Evolutionary conservation across 2,888 invertebrate species (phyloP).

Genomic region (Nemotelus pantherinus): DNA sequence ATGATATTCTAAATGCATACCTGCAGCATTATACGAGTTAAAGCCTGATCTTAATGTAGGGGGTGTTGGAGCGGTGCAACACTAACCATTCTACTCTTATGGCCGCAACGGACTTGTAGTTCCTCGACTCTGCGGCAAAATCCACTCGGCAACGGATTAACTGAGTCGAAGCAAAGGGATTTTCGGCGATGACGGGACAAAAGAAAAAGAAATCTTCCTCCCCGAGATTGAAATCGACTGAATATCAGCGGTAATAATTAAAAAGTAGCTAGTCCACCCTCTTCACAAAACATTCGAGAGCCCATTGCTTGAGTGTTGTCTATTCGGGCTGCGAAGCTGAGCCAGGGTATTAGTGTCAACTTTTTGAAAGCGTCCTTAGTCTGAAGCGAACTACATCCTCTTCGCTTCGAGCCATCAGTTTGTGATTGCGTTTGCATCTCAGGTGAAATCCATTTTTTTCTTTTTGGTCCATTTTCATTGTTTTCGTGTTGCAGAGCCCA

Average conservation of each 20-base stretch:
- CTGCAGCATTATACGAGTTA: background rate
- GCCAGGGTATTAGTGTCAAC: slow-evolving; percentile 25
- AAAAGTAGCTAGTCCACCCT: slow-evolving; percentile 25
- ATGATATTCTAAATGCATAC: slow-evolving; percentile 16
- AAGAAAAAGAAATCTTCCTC: background rate
- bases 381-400: background rate
- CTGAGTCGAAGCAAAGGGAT: background rate
- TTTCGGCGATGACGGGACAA: background rate
- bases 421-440: slow-evolving; percentile 14
- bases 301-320: background rate
- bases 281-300: background rate
- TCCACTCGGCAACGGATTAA: slow-evolving; percentile 12
- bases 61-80: background rate
- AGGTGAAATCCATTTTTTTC: slow-evolving; percentile 19
- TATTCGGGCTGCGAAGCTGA: background rate
- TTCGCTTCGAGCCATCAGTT: background rate
- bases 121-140: slow-evolving; percentile 3
- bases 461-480: slow-evolving; percentile 17
- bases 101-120: background rate
- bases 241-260: slow-evolving; percentile 19
- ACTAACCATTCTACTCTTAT: slow-evolving; percentile 7
- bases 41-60: background rate
- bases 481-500: slow-evolving; percentile 4
- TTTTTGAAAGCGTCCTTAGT: background rate
- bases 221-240: slow-evolving; percentile 10